Evolutionary conservation across 2,113 vertebrate genomes (phyloP), one percentile per base, ranked within the genome.

Genomic region (Apodemus sylvaticus): DNA sequence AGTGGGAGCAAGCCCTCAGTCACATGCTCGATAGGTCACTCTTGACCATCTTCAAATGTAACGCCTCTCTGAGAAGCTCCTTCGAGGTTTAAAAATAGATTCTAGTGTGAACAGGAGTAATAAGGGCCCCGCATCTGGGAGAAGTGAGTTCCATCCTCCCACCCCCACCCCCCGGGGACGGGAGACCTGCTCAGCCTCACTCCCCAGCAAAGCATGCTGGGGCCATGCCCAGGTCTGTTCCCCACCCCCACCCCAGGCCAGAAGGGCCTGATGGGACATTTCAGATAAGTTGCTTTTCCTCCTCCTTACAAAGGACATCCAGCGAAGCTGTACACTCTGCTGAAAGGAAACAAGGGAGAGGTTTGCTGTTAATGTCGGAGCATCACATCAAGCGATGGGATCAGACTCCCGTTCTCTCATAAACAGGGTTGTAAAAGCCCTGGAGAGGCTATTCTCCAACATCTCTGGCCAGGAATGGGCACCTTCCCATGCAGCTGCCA

Each of bases 381-480:
- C n/a, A 74, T 14, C 26, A 1, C 2, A 5, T 64, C 9, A 53
- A 31, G 39, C 31, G 45, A 62, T 1, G 42, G 78, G 53, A 26
- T 78, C 29, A 81, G 51, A 36, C 34, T 3, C 13, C 62, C 7
- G 76, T 19, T 78, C 58, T 66, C 58, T n/a, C 17, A 12, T 22
- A 58, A 68, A 42, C 3, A 48, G 24, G 81, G 66, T 51, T 39
- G 3, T 6, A 26, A 17, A 64, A 20, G 13, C 87, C 64, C 87
- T 3, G 36, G 16, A 73, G 29, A 20, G 6, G 24, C 85, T 74
- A 12, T 73, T 42, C 51, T 51, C 45, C 74, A 2, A 3, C 68
- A 2, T 62, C 55, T 29, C 70, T 2, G 4, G 24, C 58, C 81
- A 62, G 58, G 14, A 7, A 19, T 0, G 0, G 10, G 2, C 11